A percentile compares a stretch with the other conserved stretches of the same genome.
phyloP scores from a whole-genome alignment of 2,888 invertebrate species.

The Hirtodrosophila histrioides region DNA sequence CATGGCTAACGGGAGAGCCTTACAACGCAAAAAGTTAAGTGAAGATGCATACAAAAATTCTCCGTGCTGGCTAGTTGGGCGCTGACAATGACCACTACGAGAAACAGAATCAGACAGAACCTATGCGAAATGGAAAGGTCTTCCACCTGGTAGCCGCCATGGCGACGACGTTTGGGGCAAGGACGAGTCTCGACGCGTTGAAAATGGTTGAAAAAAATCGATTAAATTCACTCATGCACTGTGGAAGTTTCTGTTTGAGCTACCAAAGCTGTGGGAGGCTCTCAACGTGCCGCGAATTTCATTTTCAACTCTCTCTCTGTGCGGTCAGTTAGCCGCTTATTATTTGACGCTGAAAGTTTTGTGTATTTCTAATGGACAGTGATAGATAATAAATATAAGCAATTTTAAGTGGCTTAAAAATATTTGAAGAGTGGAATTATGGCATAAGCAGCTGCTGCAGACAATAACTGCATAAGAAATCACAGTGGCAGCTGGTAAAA shows the following conservation, averaged over 20 bases:
- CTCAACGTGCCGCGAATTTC: conserved; percentile 3
- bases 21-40: conserved; percentile 42
- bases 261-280: neutral
- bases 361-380: conserved; percentile 23
- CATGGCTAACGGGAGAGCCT: conserved; percentile 3
- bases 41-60: conserved; percentile 18
- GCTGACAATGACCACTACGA: conserved; percentile 43
- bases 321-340: conserved; percentile 22
- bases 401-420: conserved; percentile 6
- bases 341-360: conserved; percentile 27
- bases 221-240: conserved; percentile 52
- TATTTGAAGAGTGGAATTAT: conserved; percentile 1
- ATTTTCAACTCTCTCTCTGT: conserved; percentile 1
- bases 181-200: conserved; percentile 39
- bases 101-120: conserved; percentile 9
- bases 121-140: conserved; percentile 49
- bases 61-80: conserved; percentile 10
- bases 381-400: neutral
- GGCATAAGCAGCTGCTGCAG: conserved; percentile 21
- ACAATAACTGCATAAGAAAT: conserved; percentile 8
- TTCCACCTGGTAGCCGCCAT: conserved; percentile 49
- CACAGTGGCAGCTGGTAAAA: neutral
- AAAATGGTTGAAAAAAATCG: conserved; percentile 47
- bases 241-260: conserved; percentile 12
- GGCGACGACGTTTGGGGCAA: conserved; percentile 45